A percentile compares a stretch with the other conserved stretches of the same genome.
These are phyloP conservation scores for Hexactinellida sp. DNA, from an alignment of 37 sponge, comb jelly and placozoan genomes.

Conservation along the genomic window DNA sequence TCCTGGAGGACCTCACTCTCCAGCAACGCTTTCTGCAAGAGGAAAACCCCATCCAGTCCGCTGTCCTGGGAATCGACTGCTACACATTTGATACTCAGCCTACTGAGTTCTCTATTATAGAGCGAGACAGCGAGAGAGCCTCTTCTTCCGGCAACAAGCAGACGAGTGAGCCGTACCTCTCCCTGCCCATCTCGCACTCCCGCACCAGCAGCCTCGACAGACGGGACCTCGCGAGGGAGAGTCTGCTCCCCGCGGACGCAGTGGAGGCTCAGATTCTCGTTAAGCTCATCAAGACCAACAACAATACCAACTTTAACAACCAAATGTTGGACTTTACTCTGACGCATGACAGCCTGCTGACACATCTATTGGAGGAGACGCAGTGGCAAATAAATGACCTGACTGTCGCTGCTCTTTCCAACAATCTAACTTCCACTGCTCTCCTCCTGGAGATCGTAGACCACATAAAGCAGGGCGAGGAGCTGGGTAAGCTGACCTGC, in stretches of 20 bases:
- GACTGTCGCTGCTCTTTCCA: not conserved
- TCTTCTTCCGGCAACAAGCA: not conserved
- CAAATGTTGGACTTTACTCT: not conserved
- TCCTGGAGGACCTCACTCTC: not conserved
- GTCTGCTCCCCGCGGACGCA: not conserved
- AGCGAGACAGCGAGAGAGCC: not conserved
- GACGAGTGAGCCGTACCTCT: not conserved
- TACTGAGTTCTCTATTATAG: not conserved
- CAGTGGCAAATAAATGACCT: constrained; percentile 1
- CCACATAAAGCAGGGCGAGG: not conserved
- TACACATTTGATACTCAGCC: not conserved
- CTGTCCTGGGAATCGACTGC: not conserved
- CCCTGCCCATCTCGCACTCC: not conserved
- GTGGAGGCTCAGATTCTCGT: not conserved
- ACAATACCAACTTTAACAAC: not conserved
- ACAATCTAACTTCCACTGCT: not conserved
- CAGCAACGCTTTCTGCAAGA: not conserved
- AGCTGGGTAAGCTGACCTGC: not conserved
- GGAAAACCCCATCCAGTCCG: not conserved
- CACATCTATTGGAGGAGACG: not conserved
- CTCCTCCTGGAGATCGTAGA: constrained; percentile 6
- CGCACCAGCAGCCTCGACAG: not conserved
- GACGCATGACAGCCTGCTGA: not conserved
- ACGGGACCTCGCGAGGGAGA: not conserved
- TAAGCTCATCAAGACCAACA: not conserved